Evolutionary conservation across 1,140 invertebrate species (phyloP), one percentile per base, ranked within the genome.

Genomic region (Rhagoletis zephyria): DNA sequence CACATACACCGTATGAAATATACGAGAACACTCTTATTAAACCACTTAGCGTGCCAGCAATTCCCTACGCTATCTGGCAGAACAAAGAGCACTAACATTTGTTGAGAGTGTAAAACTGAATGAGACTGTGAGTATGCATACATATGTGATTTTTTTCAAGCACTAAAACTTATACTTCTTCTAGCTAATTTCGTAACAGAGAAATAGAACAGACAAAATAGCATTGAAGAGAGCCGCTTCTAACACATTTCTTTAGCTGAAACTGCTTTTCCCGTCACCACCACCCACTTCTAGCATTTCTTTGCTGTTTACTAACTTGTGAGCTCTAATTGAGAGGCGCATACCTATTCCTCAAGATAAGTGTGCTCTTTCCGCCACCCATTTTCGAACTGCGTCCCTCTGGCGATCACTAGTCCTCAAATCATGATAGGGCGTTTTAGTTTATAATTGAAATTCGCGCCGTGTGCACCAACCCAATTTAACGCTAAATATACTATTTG

Each of bases 381-480:
- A 56, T 56, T 77, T n/a, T 77, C 14, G n/a, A 48, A 16, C 74
- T 10, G 48, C n/a, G 61, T 14, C 12, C n/a, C 48, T 2, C 74
- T 77, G 48, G 40, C 42, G 74, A 77, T 77, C 74, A 30, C 30
- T 30, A 48, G 16, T 56, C 56, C 74, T 77, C 45, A 77, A 51
- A 77, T 77, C 74, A 19, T 51, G 12, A 56, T 56, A 4, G 74
- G 16, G 45, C 74, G 4, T n/a, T 5, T 74, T 77, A 77, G 74
- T 51, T 51, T 45, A 51, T 7, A 77, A 19, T 56, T 56, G 45
- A 77, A 51, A 77, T 77, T 77, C 19, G 74, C 74, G 45, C 45
- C 45, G 45, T 56, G 45, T 56, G 45, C 48, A 19, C 14, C 42
- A 77, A 16, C n/a, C 42, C n/a, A 56, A 56, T 5, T 56, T 56